Evolutionary conservation across 2,888 invertebrate species (phyloP).

Genomic region (Drosophila macrospina): DNA sequence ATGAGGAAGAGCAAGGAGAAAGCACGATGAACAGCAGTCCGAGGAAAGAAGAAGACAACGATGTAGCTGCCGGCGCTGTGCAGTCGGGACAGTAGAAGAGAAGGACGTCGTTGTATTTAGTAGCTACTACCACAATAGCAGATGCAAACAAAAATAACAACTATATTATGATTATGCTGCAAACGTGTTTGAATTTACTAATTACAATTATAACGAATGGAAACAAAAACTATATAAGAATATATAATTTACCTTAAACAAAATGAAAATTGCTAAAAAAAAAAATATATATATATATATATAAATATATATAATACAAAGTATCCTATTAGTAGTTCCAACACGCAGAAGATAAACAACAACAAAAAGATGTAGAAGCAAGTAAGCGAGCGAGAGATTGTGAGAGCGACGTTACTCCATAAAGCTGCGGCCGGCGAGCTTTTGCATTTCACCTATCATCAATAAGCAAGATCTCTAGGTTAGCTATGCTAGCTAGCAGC

Average conservation of each 20-base stretch:
- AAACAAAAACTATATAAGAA: conserved; percentile 61
- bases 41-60: conserved; percentile 37
- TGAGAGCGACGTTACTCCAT: conserved; percentile 52
- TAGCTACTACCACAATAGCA: conserved; percentile 57
- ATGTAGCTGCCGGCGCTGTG: conserved; percentile 43
- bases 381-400: conserved; percentile 21
- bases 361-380: conserved; percentile 54
- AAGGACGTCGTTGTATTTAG: conserved; percentile 55
- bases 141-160: conserved; percentile 54
- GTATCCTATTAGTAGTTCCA: conserved; percentile 76
- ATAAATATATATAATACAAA: conserved; percentile 51
- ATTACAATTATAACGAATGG: conserved; percentile 77
- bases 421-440: conserved; percentile 75
- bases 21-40: conserved; percentile 46
- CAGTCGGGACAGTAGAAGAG: conserved; percentile 41
- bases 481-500: conserved; percentile 53
- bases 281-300: conserved; percentile 53
- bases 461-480: conserved; percentile 74
- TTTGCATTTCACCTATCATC: conserved; percentile 63
- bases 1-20: conserved; percentile 47
- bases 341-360: conserved; percentile 64
- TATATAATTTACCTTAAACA: conserved; percentile 64
- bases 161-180: conserved; percentile 74
- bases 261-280: conserved; percentile 34
- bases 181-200: conserved; percentile 80